phyloP scores from a whole-genome alignment of 1,140 invertebrate species.

The Apis florea region DNA sequence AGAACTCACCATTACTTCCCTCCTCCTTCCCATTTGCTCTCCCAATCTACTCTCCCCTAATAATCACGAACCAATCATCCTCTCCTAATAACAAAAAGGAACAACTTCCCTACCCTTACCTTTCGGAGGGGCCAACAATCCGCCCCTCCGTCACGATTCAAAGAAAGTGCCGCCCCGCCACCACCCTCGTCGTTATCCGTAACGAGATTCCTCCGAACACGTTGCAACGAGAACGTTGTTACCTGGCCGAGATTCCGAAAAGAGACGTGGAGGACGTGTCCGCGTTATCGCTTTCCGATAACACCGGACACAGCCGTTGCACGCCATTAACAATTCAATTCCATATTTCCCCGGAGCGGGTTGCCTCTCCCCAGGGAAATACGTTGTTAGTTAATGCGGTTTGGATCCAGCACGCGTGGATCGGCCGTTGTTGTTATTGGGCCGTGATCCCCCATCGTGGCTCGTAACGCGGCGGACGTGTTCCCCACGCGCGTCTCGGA shows the following conservation, averaged over 20 bases:
- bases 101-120: neutral
- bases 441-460: neutral
- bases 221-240: neutral
- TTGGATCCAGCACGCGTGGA: conserved; percentile 10
- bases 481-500: neutral
- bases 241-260: neutral
- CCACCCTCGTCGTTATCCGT: conserved; percentile 17
- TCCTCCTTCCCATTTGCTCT: too few relatives aligned
- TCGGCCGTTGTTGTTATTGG: conserved; percentile 30
- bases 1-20: neutral
- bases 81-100: neutral
- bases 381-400: conserved; percentile 48
- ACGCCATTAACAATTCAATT: conserved; percentile 71
- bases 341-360: conserved; percentile 60
- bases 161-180: neutral
- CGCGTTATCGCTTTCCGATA: conserved; percentile 56
- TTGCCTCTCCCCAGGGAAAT: conserved; percentile 47
- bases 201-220: conserved; percentile 4
- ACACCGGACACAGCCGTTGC: conserved; percentile 51
- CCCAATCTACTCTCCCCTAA: neutral
- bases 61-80: neutral
- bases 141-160: neutral
- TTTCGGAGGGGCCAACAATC: neutral
- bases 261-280: neutral
- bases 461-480: neutral